Base-by-base conservation (phyloP, 1,140 invertebrate species). In the Contarinia nasturtii region DNA sequence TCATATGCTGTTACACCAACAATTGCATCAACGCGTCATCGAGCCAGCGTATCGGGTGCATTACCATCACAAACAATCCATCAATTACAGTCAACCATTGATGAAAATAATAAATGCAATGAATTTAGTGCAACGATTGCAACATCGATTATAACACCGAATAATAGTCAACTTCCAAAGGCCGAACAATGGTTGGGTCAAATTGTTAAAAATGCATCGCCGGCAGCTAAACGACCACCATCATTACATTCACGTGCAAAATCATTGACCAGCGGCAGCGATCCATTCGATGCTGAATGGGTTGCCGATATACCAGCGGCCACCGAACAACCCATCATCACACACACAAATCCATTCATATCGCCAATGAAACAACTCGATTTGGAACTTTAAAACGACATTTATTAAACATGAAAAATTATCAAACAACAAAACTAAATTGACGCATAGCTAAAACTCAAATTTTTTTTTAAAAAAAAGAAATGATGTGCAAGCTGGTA, bases 271-370 rank as follows among this genome's bases (percentile, higher is more conserved):
- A 71, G 74, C 12, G 59, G 59, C 51, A 62, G 65, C 12, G 86
- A 91, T 68, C 86, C 86, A 0, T 89, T 89, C 57, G 83, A 89
- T 61, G 83, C 83, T 7, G 86, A 87, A 55, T 89, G 86, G 86
- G 83, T 79, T 1, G 78, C 57, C 20, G 56, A 56, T 51, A 58
- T 55, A 52, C 55, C 56, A 53, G 55, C 52, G 15, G 52, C 55
- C 19, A 41, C 52, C 44, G 44, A 38, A 27, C n/a, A 43, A 43
- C 41, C 41, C 11, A 18, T 52, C 48, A 60, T 57, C 48, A 60
- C 61, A 49, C 67, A 59, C 51, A 71, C 69, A 46, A 71, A 71
- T 62, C 69, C 69, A 21, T 71, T 71, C 52, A 61, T 71, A 65
- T 65, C 59, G 66, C 50, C 64, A 63, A 47, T 66, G 63, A 63